Base-by-base conservation (phyloP, 1,140 invertebrate species). In the Zaprionus davidi region DNA sequence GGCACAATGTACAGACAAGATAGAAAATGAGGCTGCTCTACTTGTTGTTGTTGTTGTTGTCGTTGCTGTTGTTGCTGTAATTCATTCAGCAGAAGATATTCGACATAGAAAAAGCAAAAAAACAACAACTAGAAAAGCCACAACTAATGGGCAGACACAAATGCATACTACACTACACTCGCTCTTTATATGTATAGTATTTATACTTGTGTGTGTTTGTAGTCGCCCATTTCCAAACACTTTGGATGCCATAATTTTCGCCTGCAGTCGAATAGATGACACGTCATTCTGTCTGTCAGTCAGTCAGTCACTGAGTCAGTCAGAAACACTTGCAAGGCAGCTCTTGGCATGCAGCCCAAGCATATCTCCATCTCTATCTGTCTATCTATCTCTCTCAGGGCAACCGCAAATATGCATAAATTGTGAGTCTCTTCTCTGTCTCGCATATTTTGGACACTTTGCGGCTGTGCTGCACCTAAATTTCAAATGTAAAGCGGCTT, bases 191-290 rank as follows among this genome's bases (percentile, higher is more conserved):
- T 36, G 3, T 36, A 51, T 36, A 17, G 26, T 46, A 24, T 46
- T 34, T 57, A 46, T n/a, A 44, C 15, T 17, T 36, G 7, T 31
- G 20, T 22, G n/a, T n/a, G 46, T 49, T 9, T 49, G 20, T 49
- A 49, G 46, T 22, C 9, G 46, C 46, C 17, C 46, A 34, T 36
- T 41, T 26, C 51, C 31, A 28, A 34, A 57, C 56, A 49, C 41
- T 63, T 66, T 63, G 26, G 20, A 66, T 44, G 66, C 38, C 51
- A 57, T 56, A 41, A 71, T 75, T 80, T 84, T 69, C 67, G 80
- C 81, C 80, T 86, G 81, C 82, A 84, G 46, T 77, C 67, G 69
- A 69, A 85, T 81, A 81, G 79, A 84, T 79, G 80, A 62, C 82
- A 76, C 82, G 82, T 81, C 80, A 82, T 74, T 63, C 67, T 71